phyloP scores from a whole-genome alignment of 2,888 invertebrate genomes.

The Pseudolycoriella hygida region DNA sequence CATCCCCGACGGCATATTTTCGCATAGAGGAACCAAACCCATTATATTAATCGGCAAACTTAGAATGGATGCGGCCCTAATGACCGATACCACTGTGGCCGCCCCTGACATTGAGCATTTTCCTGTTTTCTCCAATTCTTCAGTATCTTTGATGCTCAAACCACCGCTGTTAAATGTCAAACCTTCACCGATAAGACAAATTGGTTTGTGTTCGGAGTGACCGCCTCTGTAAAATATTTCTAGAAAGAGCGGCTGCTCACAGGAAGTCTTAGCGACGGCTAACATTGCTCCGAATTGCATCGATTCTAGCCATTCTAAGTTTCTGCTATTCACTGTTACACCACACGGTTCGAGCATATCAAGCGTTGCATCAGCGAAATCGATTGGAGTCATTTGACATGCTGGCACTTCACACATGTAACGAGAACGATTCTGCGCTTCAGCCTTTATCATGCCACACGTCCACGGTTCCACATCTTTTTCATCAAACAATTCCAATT shows the following conservation, averaged over 20 bases:
- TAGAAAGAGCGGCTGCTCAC: constrained; percentile 37
- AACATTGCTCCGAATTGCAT: constrained; percentile 36
- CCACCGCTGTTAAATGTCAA: constrained; percentile 34
- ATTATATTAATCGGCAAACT: constrained; percentile 35
- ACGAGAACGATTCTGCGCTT: constrained; percentile 56
- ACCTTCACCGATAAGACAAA: constrained; percentile 38
- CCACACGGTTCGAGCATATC: constrained; percentile 41
- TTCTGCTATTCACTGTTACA: constrained; percentile 29
- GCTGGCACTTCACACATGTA: constrained; percentile 51
- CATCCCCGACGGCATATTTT: constrained; percentile 39
- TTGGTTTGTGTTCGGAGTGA: constrained; percentile 27
- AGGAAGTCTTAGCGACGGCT: constrained; percentile 25
- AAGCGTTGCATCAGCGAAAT: constrained; percentile 46
- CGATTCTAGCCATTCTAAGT: constrained; percentile 37
- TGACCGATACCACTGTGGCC: constrained; percentile 35
- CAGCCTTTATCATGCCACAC: constrained; percentile 47
- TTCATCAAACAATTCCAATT: constrained; percentile 34
- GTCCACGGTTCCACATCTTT: constrained; percentile 39
- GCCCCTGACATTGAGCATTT: constrained; percentile 46
- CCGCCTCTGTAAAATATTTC: constrained; percentile 35
- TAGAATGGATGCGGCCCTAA: constrained; percentile 34
- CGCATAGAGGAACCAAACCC: constrained; percentile 28
- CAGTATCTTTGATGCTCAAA: constrained; percentile 17
- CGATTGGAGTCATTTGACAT: constrained; percentile 57
- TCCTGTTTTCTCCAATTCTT: constrained; percentile 22